Base-by-base conservation (phyloP, 2,797 vertebrate genomes). In the Protonibea diacanthus region DNA sequence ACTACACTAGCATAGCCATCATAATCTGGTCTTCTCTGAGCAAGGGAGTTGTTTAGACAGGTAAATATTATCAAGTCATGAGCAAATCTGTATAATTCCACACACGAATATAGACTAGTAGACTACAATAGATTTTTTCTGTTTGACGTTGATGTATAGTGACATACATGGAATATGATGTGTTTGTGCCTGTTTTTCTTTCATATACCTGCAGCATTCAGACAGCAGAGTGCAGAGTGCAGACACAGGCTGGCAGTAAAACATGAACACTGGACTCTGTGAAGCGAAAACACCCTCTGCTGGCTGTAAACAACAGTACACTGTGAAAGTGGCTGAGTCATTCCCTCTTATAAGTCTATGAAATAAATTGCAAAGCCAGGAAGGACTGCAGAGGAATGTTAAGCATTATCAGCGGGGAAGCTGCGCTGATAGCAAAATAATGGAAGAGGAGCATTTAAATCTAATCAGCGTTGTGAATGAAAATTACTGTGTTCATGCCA, bases 311-410 rank as follows among this genome's bases (percentile, higher is more conserved):
- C 10, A 15, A 17, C 48, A 87, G 48, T 85, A 76, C 91, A 89
- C 12, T 2, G 8, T 49, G 6, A 70, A 91, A 90, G 85, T 52
- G 93, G 91, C 94, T 93, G 92, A 95, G 92, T 94, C 94, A 94
- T 91, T 89, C 76, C 57, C 56, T 85, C 74, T 68, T 27, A 55
- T 21, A 66, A 62, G 45, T 74, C 13, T 47, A 52, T 38, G 55
- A 65, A 73, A 83, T 70, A 55, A 76, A 72, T 18, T 64, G 44
- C 20, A 67, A 80, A 45, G 18, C 14, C 18, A 40, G 60, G 42
- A 70, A n/a, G 13, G 11, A 45, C 48, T 79, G 51, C 42, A 58
- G 40, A 49, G 21, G 42, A 74, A 78, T 62, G 48, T 27, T 17
- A 52, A 61, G 17, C 38, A 25, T 70, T 44, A 72, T 15, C 29